Percentiles rank a stretch among this genome's conserved stretches.
Conservation (phyloP, 2,113 vertebrate species). For the Ctenomys sociabilis region DNA sequence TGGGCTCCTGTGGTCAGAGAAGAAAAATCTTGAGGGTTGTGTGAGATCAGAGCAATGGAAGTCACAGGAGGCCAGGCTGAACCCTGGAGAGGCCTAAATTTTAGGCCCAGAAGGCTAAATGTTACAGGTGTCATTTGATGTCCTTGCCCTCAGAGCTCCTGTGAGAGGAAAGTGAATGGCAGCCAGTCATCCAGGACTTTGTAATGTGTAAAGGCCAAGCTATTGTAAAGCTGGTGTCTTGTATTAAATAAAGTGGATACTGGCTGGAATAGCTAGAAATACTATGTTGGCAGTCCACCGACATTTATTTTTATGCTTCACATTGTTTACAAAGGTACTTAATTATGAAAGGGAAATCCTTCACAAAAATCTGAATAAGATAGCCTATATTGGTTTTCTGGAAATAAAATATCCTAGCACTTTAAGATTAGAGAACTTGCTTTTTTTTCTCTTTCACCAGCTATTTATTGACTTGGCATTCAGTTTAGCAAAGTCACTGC, state of each 20-base stretch:
- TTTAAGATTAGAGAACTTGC: background rate
- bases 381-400: background rate
- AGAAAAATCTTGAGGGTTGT: background rate
- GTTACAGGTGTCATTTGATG: background rate
- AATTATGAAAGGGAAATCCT: background rate
- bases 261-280: slow-evolving; percentile 36
- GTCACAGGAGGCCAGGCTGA: background rate
- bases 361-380: background rate
- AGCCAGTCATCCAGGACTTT: background rate
- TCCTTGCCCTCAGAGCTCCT: background rate
- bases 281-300: background rate
- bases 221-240: background rate
- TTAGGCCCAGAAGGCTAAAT: background rate
- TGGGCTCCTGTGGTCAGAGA: background rate
- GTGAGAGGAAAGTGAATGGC: background rate
- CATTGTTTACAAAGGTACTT: background rate
- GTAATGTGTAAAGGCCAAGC: background rate
- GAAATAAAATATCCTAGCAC: background rate
- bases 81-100: background rate
- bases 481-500: background rate
- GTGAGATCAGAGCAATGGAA: background rate
- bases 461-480: slow-evolving; percentile 52
- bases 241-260: slow-evolving; percentile 2
- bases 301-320: slow-evolving; percentile 12
- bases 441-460: background rate